These are phyloP conservation scores for Amphipyra berbera DNA, from an alignment of 2,888 invertebrate genomes.

Conservation along the genomic window DNA sequence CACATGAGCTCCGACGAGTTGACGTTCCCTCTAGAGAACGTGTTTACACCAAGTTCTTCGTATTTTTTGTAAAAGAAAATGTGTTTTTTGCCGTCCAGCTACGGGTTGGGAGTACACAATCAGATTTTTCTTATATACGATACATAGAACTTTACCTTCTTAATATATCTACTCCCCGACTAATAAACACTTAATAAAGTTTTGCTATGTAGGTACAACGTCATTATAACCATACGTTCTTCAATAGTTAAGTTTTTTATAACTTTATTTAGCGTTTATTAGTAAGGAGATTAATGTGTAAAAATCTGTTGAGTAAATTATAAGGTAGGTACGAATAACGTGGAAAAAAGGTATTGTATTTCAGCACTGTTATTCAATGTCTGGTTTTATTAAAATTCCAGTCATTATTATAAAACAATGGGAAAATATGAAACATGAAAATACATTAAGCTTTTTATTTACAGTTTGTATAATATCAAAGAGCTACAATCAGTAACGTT, in stretches of 20 bases:
- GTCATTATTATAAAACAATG: conserved; percentile 22
- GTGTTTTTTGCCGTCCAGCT: conserved; percentile 39
- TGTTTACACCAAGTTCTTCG: conserved; percentile 46
- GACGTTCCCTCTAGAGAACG: conserved; percentile 47
- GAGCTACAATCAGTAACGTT: conserved; percentile 47
- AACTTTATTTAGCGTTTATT: too few relatives aligned
- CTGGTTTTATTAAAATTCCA: conserved; percentile 22
- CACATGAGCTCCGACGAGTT: conserved; percentile 33
- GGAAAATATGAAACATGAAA: conserved; percentile 23
- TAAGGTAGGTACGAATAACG: conserved; percentile 6
- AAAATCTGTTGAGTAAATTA: conserved; percentile 16
- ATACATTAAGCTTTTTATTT: conserved; percentile 59
- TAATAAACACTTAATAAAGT: too few relatives aligned
- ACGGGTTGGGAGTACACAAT: conserved; percentile 36
- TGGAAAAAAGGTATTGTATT: conserved; percentile 19
- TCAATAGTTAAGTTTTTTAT: too few relatives aligned
- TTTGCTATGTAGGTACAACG: too few relatives aligned
- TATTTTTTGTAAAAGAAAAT: conserved; percentile 43
- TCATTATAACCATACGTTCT: too few relatives aligned
- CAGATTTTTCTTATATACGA: conserved; percentile 31
- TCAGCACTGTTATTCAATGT: not conserved
- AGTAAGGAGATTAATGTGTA: too few relatives aligned
- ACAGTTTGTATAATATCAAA: conserved; percentile 57
- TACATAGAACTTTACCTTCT: conserved; percentile 15
- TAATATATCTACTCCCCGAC: too few relatives aligned